Evolutionary conservation across 2,888 invertebrate species (phyloP).

Genomic region (Sarcophaga rosellei): DNA sequence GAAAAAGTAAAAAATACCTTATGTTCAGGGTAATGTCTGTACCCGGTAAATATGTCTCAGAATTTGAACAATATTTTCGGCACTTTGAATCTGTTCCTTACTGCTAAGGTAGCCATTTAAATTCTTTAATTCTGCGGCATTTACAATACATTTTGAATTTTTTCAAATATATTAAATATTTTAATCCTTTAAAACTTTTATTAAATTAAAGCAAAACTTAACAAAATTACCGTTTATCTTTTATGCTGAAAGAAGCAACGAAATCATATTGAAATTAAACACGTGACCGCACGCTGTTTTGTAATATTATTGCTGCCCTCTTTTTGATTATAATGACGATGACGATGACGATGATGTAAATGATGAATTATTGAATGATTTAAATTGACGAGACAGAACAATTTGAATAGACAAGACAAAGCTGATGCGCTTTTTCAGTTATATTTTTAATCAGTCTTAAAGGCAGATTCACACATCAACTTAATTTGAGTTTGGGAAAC

Average conservation of each 20-base stretch:
- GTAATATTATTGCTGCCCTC: conserved; percentile 40
- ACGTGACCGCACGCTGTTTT: conserved; percentile 66
- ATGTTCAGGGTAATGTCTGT: too few relatives aligned
- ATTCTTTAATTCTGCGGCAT: background rate
- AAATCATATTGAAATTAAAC: conserved; percentile 51
- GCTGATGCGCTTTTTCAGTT: conserved; percentile 66
- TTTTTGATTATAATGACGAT: conserved; percentile 55
- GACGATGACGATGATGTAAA: conserved; percentile 37
- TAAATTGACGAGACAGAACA: conserved; percentile 59
- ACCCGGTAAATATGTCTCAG: too few relatives aligned
- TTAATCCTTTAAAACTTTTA: conserved; percentile 64
- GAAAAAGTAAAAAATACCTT: too few relatives aligned
- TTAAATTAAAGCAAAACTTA: conserved; percentile 62
- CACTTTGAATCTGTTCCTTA: too few relatives aligned
- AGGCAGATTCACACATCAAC: conserved; percentile 40
- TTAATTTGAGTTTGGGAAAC: conserved; percentile 3
- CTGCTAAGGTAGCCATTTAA: too few relatives aligned
- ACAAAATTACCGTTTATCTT: conserved; percentile 27
- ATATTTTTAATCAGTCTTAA: conserved; percentile 66
- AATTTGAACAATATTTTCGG: too few relatives aligned
- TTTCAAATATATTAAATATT: background rate
- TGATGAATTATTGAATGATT: conserved; percentile 52
- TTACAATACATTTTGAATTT: background rate
- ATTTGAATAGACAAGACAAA: conserved; percentile 41
- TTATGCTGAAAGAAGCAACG: conserved; percentile 28